These are phyloP conservation scores for Hipposideros armiger DNA, from an alignment of 2,113 vertebrate genomes.

Conservation along the genomic window DNA sequence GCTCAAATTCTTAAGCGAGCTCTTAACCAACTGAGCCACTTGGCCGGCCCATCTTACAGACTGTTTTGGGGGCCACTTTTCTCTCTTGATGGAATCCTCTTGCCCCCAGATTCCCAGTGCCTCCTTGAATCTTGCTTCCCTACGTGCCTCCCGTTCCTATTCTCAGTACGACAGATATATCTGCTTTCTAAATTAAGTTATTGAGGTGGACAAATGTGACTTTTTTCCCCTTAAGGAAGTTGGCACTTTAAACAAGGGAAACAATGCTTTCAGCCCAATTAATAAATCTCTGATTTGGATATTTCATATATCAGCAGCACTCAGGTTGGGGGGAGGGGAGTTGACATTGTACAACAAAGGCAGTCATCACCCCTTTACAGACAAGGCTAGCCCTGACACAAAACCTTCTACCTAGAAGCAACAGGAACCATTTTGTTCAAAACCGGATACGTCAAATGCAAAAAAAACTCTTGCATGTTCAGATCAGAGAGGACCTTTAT, in stretches of 20 bases:
- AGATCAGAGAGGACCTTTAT: slow-evolving; percentile 28
- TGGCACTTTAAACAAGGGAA: not conserved
- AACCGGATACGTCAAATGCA: slow-evolving; percentile 1
- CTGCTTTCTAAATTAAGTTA: slow-evolving; percentile 30
- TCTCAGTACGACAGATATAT: not conserved
- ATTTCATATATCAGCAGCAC: not conserved
- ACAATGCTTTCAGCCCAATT: not conserved
- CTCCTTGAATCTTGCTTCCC: not conserved
- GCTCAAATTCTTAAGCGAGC: no score
- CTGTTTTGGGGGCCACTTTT: not conserved
- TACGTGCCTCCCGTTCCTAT: not conserved
- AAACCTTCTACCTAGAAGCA: not conserved
- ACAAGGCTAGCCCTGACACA: not conserved
- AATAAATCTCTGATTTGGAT: not conserved
- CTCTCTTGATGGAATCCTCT: not conserved
- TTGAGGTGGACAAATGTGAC: not conserved
- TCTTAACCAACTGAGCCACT: no score
- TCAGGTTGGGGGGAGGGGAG: not conserved
- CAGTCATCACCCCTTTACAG: not conserved
- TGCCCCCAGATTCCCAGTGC: not conserved
- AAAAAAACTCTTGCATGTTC: slow-evolving; percentile 31
- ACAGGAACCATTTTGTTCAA: not conserved
- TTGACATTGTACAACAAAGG: not conserved
- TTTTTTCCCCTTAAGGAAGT: slow-evolving; percentile 21
- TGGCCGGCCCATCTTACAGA: no score